These are phyloP conservation scores for Capromys pilorides DNA, from an alignment of 2,797 vertebrate species.

Conservation along the genomic window DNA sequence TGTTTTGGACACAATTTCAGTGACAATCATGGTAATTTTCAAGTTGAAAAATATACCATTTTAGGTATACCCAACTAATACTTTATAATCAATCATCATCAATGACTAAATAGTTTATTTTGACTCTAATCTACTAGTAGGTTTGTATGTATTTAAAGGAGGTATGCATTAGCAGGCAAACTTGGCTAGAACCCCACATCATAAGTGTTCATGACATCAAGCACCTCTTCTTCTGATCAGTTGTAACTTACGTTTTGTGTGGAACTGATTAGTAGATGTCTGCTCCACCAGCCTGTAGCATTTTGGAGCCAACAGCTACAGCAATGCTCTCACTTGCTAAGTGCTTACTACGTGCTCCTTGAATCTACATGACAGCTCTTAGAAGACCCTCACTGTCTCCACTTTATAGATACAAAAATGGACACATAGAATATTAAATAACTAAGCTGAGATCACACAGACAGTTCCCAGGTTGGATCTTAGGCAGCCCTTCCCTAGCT, in stretches of 20 bases:
- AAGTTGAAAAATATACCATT: neutral
- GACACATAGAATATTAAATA: neutral
- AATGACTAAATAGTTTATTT: neutral
- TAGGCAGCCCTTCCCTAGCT: neutral
- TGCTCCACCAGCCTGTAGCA: neutral
- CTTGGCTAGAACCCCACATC: neutral
- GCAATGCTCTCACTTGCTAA: neutral
- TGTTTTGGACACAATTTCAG: neutral
- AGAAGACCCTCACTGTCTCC: neutral
- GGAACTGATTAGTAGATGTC: neutral
- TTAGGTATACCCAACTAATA: neutral
- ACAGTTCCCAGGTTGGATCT: neutral
- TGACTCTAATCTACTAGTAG: neutral
- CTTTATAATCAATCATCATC: neutral
- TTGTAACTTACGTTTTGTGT: conserved; percentile 18
- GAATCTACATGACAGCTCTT: neutral
- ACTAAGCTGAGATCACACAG: neutral
- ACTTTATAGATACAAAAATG: neutral
- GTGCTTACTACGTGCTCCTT: neutral
- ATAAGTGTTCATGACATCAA: neutral
- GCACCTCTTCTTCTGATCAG: neutral
- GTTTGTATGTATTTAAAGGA: neutral
- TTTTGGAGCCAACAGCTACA: neutral
- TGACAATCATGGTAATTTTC: neutral
- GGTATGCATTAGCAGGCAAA: neutral